Conservation (phyloP, 2,797 vertebrate species). For the Cheirogaleus major region DNA sequence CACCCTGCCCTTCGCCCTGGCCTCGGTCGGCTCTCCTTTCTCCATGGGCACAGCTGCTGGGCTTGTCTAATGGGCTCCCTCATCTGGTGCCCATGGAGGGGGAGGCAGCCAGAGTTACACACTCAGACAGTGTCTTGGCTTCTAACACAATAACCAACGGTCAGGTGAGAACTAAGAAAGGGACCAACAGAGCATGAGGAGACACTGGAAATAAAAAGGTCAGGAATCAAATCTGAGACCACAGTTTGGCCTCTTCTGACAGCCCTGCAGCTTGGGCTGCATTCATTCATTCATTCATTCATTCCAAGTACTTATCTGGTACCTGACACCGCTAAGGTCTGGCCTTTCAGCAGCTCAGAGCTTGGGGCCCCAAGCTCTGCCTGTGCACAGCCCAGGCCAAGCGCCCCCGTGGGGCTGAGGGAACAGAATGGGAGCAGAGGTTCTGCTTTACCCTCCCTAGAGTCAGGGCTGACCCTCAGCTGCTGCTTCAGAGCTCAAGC, state of each 20-base stretch:
- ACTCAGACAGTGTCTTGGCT: neutral
- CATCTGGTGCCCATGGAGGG: neutral
- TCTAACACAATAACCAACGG: neutral
- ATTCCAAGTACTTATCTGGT: neutral
- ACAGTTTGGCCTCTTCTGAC: neutral
- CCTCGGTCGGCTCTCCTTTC: neutral
- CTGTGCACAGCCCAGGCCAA: neutral
- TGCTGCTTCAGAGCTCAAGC: neutral
- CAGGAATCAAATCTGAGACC: neutral
- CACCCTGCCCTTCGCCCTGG: neutral
- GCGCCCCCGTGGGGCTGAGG: neutral
- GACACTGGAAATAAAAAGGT: neutral
- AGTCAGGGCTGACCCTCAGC: neutral
- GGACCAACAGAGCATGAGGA: neutral
- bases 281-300: neutral
- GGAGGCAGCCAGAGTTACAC: neutral
- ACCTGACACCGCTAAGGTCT: neutral
- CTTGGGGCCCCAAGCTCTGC: neutral
- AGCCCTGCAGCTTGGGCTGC: neutral
- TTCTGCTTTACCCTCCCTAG: neutral
- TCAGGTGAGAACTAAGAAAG: neutral
- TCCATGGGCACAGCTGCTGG: neutral
- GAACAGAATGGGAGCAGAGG: neutral
- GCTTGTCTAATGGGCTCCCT: neutral
- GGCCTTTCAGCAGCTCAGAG: neutral